Evolutionary conservation across 1,140 invertebrate species (phyloP).

Genomic region (Diplogasteroides magnus): DNA sequence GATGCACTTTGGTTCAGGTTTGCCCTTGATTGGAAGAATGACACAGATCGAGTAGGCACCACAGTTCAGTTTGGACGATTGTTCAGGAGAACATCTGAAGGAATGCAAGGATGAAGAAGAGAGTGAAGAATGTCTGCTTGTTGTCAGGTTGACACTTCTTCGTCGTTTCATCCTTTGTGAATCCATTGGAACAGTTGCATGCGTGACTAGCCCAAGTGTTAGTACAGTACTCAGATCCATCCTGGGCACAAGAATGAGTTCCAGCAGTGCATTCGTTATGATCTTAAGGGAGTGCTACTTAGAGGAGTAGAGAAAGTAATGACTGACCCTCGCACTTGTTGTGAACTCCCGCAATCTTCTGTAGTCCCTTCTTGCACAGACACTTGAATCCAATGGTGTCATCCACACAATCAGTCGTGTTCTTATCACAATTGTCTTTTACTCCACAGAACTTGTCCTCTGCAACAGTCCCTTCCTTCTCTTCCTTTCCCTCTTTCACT

Average conservation of each 20-base stretch:
- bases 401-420: neutral
- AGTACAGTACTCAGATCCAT: neutral
- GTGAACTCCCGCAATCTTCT: neutral
- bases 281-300: too few species aligned
- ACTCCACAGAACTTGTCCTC: neutral
- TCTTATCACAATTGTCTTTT: neutral
- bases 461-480: too few species aligned
- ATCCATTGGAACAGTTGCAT: neutral
- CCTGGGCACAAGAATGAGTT: neutral
- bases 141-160: neutral
- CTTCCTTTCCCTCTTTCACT: neutral
- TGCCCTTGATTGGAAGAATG: neutral
- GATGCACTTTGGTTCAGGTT: neutral
- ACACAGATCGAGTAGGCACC: neutral
- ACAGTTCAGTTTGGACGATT: neutral
- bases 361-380: neutral
- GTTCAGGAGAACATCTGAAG: neutral
- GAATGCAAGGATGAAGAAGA: too few species aligned
- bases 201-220: neutral
- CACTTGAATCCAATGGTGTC: neutral
- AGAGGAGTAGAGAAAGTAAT: too few species aligned
- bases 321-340: neutral
- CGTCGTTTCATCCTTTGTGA: neutral
- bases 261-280: neutral
- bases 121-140: too few species aligned